Evolutionary conservation across 2,113 vertebrate species (phyloP).

Genomic region (Xenopus laevis): DNA sequence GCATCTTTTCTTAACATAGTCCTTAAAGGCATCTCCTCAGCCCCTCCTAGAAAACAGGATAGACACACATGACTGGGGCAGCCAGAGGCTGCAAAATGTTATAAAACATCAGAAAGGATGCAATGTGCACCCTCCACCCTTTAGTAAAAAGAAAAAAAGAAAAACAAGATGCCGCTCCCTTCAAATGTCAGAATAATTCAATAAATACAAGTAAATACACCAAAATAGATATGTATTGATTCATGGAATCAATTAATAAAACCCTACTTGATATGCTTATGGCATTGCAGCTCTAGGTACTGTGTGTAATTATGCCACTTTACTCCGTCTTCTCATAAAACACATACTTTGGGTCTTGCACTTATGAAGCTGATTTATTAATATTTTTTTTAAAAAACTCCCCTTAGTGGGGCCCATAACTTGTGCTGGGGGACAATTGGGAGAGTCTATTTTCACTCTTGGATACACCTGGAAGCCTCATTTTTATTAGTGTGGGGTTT

Average conservation of each 20-base stretch:
- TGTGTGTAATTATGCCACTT: too few relatives aligned
- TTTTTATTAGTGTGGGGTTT: too few relatives aligned
- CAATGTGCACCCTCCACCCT: slow-evolving; percentile 20
- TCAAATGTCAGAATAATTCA: not conserved
- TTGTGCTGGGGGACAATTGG: too few relatives aligned
- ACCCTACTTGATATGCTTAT: not conserved
- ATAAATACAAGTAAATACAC: not conserved
- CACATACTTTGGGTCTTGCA: too few relatives aligned
- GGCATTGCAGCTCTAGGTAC: not conserved
- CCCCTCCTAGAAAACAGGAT: slow-evolving; percentile 34
- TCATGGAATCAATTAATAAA: not conserved
- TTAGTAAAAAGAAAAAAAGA: not conserved
- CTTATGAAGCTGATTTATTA: too few relatives aligned
- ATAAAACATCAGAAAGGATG: slow-evolving; percentile 33
- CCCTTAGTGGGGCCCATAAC: too few relatives aligned
- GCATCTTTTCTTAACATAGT: slow-evolving; percentile 2
- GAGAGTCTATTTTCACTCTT: too few relatives aligned
- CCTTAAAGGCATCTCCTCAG: slow-evolving; percentile 28
- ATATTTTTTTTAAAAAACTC: too few relatives aligned
- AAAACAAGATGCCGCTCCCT: slow-evolving; percentile 8
- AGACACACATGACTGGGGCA: slow-evolving; percentile 31
- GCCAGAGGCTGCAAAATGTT: slow-evolving; percentile 33
- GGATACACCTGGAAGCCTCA: too few relatives aligned
- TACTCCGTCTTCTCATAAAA: too few relatives aligned
- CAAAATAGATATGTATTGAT: slow-evolving; percentile 10